phyloP scores from a whole-genome alignment of 2,888 invertebrate genomes.

The Andricus curvator region DNA sequence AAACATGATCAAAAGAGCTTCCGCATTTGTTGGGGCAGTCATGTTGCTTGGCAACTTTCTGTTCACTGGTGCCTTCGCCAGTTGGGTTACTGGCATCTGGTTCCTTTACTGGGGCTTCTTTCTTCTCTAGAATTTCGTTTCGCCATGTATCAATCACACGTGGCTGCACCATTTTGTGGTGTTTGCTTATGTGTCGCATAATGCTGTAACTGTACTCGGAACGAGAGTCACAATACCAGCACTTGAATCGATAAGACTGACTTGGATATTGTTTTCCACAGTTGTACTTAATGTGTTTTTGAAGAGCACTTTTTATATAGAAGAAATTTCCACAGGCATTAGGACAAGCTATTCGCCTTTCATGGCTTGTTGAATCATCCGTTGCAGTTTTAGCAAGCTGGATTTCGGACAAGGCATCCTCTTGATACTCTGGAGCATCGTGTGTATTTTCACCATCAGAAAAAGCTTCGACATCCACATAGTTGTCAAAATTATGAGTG shows the following conservation, averaged over 20 bases:
- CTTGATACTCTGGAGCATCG: neutral
- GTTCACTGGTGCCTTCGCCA: neutral
- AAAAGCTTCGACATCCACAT: neutral
- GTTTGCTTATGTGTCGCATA: constrained; percentile 24
- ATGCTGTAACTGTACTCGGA: constrained; percentile 27
- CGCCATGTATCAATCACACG: constrained; percentile 12
- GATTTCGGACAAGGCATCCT: neutral
- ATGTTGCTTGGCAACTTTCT: neutral
- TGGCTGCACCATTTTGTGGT: neutral
- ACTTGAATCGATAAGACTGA: constrained; percentile 15
- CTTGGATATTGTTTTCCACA: constrained; percentile 1
- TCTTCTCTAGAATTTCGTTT: neutral
- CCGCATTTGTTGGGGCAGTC: constrained; percentile 25
- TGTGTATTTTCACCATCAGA: neutral
- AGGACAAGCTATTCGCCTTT: neutral
- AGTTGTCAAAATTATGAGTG: neutral
- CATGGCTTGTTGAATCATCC: neutral
- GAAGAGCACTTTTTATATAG: neutral
- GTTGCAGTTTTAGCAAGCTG: neutral
- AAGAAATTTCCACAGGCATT: constrained; percentile 31
- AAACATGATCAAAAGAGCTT: constrained; percentile 9
- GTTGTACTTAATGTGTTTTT: constrained; percentile 10
- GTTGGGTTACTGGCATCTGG: neutral
- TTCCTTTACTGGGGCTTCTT: neutral
- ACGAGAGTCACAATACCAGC: constrained; percentile 13